Base-by-base conservation (phyloP, 2,113 vertebrate species). In the Myotis davidii region DNA sequence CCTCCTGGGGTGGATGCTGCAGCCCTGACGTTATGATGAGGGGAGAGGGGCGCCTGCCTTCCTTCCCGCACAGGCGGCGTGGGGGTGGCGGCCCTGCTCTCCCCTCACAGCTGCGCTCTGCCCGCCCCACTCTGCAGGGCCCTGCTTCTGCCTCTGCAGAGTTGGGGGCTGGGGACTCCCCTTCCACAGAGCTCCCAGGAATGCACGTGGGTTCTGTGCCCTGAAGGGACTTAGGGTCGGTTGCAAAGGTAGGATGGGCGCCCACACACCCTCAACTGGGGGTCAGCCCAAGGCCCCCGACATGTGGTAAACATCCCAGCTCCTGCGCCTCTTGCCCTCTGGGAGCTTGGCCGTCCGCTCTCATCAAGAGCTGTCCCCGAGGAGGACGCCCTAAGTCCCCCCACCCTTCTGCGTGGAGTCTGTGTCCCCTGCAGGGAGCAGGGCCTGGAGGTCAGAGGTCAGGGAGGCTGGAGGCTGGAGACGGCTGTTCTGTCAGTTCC, bases 1-100 rank as follows among this genome's bases (percentile, higher is more conserved):
- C 94, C 94, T 85, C 96, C 64, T 82, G 14, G 27, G 92, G 50
- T 90, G 96, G 97, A 97, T 95, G 97, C 97, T 97, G 34, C 90
- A 21, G 86, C 78, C 86, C 92, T 85, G 92, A 77, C 3, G 50
- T 96, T 72, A 0, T 0, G 94, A 73, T 32, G 25, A 25, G 93
- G 84, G 85, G 77, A 25, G 95, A 25, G 95, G 96, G 61, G 59
- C 56, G 21, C 88, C 73, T 0, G 3, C 65, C 7, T 27, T 50
- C 70, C 48, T 37, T 21, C 50, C n/a, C 6, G 2, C 48, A 5
- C 27, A 9, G 11, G 56, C 23, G 56, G 23, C 20, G 54, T 25
- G 56, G 56, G 59, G 72, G 85, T 81, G 70, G n/a, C 21, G 4
- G 14, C 13, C 17, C 56, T 0, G 1, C 8, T 5, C n/a, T 2